Percentiles rank a stretch among this genome's conserved stretches.
These are phyloP conservation scores for Hyposmocoma kahamanoa DNA, from an alignment of 1,140 invertebrate species.

Conservation along the genomic window DNA sequence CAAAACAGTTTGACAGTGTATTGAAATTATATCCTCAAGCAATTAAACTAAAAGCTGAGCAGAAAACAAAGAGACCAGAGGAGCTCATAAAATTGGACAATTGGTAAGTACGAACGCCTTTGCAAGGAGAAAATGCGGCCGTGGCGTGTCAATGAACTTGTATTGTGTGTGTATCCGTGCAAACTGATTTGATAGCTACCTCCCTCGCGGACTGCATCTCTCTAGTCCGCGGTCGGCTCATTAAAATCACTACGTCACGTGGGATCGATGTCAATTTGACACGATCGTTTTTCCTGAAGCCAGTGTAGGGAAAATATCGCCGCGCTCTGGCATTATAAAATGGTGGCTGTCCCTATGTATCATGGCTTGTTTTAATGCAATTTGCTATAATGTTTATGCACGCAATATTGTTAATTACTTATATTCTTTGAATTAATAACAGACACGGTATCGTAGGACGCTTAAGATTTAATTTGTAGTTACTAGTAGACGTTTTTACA, in stretches of 20 bases:
- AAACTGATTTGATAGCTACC: constrained; percentile 76
- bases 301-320: constrained; percentile 68
- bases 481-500: constrained; percentile 20
- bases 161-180: constrained; percentile 75
- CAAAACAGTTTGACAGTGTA: constrained; percentile 90
- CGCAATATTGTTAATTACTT: constrained; percentile 25
- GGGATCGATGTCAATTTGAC: constrained; percentile 77
- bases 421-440: constrained; percentile 33
- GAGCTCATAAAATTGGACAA: constrained; percentile 94
- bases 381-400: constrained; percentile 36
- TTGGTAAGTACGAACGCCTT: constrained; percentile 84
- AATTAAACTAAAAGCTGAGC: constrained; percentile 88
- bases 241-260: constrained; percentile 78
- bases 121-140: constrained; percentile 71
- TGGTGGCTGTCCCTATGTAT: constrained; percentile 67
- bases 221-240: constrained; percentile 76
- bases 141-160: constrained; percentile 75
- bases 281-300: constrained; percentile 72
- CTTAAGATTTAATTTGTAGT: background rate
- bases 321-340: constrained; percentile 71
- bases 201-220: constrained; percentile 74
- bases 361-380: constrained; percentile 57
- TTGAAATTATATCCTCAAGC: constrained; percentile 92
- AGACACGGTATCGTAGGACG: constrained; percentile 26
- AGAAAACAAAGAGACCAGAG: constrained; percentile 91